phyloP scores from a whole-genome alignment of 2,888 invertebrate species.

The Lutraria lutraria region DNA sequence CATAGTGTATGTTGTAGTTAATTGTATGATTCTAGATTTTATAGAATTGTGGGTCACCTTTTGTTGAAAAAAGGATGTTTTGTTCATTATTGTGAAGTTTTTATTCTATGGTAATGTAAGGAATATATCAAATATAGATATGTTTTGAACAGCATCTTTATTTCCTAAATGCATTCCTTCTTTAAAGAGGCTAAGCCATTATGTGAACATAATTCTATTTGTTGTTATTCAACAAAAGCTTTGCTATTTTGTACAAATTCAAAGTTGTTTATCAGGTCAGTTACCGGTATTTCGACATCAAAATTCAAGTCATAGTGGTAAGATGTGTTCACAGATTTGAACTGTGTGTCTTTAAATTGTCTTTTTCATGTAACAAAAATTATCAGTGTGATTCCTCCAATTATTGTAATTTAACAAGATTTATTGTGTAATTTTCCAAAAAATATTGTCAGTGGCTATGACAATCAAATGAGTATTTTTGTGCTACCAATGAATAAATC shows the following conservation, averaged over 20 bases:
- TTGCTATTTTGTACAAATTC: neutral
- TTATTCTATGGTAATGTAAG: neutral
- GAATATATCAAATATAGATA: neutral
- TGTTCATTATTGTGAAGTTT: neutral
- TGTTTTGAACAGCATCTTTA: neutral
- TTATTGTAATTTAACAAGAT: neutral
- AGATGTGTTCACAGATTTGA: slow-evolving; percentile 20
- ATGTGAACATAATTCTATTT: neutral
- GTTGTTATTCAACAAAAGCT: too few species aligned
- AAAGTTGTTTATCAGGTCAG: slow-evolving; percentile 48
- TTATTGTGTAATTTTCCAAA: neutral
- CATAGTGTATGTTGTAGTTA: too few species aligned
- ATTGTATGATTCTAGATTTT: too few species aligned
- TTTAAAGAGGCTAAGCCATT: neutral
- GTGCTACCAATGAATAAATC: neutral
- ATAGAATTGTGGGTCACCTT: too few species aligned
- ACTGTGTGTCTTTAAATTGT: slow-evolving; percentile 19
- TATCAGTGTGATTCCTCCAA: neutral
- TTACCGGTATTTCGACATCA: slow-evolving; percentile 60
- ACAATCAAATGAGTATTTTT: too few species aligned
- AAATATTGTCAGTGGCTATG: neutral
- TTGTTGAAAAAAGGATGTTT: too few species aligned
- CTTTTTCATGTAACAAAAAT: neutral
- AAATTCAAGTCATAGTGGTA: slow-evolving; percentile 48
- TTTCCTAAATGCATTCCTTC: neutral